Conservation (phyloP, 2,113 vertebrate genomes). For the Suricata suricatta region DNA sequence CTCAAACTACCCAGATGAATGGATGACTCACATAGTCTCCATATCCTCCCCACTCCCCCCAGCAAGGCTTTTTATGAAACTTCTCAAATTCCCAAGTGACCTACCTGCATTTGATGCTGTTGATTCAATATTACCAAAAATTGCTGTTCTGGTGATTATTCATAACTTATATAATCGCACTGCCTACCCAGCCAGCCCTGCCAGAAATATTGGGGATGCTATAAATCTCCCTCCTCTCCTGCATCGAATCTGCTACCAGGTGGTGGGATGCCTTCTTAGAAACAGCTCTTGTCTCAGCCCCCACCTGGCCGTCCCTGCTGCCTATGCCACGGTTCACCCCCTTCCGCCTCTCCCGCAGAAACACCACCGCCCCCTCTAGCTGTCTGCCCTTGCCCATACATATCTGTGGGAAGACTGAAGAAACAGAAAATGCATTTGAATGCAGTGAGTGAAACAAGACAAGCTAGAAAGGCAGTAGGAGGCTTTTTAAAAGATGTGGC, state of each 20-base stretch:
- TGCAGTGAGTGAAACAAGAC: background rate
- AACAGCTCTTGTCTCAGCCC: background rate
- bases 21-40: background rate
- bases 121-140: background rate
- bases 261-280: background rate
- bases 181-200: background rate
- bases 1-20: background rate
- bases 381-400: background rate
- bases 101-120: background rate
- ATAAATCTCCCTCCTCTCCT: background rate
- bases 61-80: background rate
- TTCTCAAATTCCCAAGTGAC: background rate
- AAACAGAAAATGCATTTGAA: background rate
- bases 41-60: background rate
- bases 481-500: background rate
- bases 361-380: background rate
- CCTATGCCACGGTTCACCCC: background rate
- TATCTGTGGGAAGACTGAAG: background rate
- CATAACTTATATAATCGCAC: background rate
- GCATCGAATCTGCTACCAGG: background rate
- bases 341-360: background rate
- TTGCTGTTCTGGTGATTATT: background rate
- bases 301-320: fast-evolving
- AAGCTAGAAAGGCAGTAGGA: background rate
- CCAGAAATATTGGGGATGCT: background rate